These are phyloP conservation scores for Mastacembelus armatus DNA, from an alignment of 2,797 vertebrate genomes.

Conservation along the genomic window DNA sequence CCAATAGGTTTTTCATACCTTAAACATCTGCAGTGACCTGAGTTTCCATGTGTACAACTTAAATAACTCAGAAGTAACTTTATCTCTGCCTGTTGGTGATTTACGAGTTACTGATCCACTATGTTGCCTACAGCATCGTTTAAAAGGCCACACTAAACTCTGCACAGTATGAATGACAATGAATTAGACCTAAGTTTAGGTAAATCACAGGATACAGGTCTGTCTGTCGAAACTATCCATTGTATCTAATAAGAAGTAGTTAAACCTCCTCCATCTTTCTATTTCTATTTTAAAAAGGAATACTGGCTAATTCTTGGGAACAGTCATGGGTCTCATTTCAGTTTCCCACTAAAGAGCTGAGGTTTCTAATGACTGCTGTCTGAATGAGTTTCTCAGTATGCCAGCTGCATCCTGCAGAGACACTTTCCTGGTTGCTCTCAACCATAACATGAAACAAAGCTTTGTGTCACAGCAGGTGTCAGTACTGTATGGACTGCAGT, in stretches of 20 bases:
- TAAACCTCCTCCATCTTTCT: conserved; percentile 19
- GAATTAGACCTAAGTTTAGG: neutral
- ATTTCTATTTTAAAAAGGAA: conserved; percentile 25
- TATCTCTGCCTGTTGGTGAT: conserved; percentile 4
- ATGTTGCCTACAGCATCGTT: conserved; percentile 64
- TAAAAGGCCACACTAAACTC: conserved; percentile 53
- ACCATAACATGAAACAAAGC: conserved; percentile 67
- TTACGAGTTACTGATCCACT: conserved; percentile 54
- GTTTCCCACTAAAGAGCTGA: conserved; percentile 57
- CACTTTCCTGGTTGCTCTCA: conserved; percentile 52
- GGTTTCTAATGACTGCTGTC: conserved; percentile 63
- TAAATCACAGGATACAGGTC: neutral
- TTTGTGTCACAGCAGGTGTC: conserved; percentile 55
- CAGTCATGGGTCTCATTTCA: conserved; percentile 58
- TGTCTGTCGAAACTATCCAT: conserved; percentile 13
- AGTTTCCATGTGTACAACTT: conserved; percentile 12
- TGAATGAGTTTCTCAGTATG: conserved; percentile 57
- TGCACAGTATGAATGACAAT: conserved; percentile 58
- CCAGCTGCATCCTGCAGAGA: conserved; percentile 58
- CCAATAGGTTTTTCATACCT: conserved; percentile 29
- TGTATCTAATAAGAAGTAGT: conserved; percentile 22
- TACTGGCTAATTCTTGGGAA: conserved; percentile 48
- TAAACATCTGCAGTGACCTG: conserved; percentile 49
- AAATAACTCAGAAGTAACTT: conserved; percentile 9
- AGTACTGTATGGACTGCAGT: conserved; percentile 21